Percentiles rank a stretch among this genome's conserved stretches.
phyloP scores from a whole-genome alignment of 1,140 invertebrate genomes.

The Dendrolimus punctatus region DNA sequence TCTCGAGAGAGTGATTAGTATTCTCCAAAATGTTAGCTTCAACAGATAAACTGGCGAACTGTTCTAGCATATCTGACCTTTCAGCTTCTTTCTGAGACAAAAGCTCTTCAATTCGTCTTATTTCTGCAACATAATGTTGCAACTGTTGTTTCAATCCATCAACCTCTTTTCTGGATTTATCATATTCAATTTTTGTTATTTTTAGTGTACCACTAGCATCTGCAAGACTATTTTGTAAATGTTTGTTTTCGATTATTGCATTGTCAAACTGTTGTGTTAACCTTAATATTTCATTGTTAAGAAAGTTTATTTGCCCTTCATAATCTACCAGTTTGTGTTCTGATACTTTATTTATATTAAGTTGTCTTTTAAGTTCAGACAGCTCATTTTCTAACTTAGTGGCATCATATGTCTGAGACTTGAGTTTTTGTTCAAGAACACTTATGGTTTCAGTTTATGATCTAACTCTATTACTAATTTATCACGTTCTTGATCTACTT shows the following conservation, averaged over 20 bases:
- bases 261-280: conserved; percentile 69
- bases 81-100: conserved; percentile 80
- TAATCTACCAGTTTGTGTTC: conserved; percentile 73
- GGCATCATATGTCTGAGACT: conserved; percentile 63
- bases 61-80: conserved; percentile 80
- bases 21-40: conserved; percentile 81
- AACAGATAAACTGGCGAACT: conserved; percentile 79
- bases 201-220: conserved; percentile 56
- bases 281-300: conserved; percentile 65
- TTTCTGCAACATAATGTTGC: conserved; percentile 81
- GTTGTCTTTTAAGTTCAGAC: conserved; percentile 51
- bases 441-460: conserved; percentile 73
- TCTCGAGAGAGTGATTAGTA: conserved; percentile 81
- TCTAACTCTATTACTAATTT: conserved; percentile 75
- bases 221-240: conserved; percentile 77
- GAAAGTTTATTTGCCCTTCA: conserved; percentile 70
- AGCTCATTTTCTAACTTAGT: conserved; percentile 59
- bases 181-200: conserved; percentile 73
- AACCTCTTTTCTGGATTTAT: conserved; percentile 75
- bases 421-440: conserved; percentile 72
- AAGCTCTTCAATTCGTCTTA: conserved; percentile 79
- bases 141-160: conserved; percentile 79
- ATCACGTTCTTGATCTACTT: conserved; percentile 75
- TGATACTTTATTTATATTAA: conserved; percentile 57
- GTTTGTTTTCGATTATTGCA: conserved; percentile 74